phyloP scores from a whole-genome alignment of 2,888 invertebrate species.

The Himalopsyche tibetana region DNA sequence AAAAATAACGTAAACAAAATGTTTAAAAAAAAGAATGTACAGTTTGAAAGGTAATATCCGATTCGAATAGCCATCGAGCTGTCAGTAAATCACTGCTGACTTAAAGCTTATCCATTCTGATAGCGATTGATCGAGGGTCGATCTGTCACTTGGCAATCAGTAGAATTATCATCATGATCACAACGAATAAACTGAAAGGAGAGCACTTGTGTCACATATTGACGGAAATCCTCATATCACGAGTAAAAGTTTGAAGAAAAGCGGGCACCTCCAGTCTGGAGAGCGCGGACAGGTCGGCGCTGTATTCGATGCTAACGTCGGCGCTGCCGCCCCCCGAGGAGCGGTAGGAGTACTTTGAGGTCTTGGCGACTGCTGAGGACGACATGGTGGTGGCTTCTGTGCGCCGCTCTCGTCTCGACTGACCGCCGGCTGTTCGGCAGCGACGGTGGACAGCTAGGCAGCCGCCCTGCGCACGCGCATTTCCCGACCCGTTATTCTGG shows the following conservation, averaged over 20 bases:
- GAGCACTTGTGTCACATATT: conserved; percentile 16
- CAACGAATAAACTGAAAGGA: conserved; percentile 5
- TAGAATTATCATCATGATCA: conserved; percentile 11
- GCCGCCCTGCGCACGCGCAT: conserved; percentile 68
- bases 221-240: conserved; percentile 25
- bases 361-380: conserved; percentile 87
- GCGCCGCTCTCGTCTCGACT: conserved; percentile 65
- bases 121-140: conserved; percentile 5
- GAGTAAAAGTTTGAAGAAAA: conserved; percentile 17
- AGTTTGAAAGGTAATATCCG: neutral
- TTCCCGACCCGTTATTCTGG: conserved; percentile 71
- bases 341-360: conserved; percentile 95
- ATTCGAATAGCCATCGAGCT: neutral
- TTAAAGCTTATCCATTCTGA: conserved; percentile 28
- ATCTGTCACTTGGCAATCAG: neutral
- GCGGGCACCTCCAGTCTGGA: conserved; percentile 94
- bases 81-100: conserved; percentile 29
- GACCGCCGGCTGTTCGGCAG: conserved; percentile 53
- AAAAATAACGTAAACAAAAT: neutral
- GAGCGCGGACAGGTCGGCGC: conserved; percentile 94
- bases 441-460: conserved; percentile 36
- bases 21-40: neutral
- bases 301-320: conserved; percentile 97
- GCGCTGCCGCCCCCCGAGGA: conserved; percentile 89
- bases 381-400: conserved; percentile 72